phyloP scores from a whole-genome alignment of 2,888 invertebrate species.

The Pardosa pseudoannulata region DNA sequence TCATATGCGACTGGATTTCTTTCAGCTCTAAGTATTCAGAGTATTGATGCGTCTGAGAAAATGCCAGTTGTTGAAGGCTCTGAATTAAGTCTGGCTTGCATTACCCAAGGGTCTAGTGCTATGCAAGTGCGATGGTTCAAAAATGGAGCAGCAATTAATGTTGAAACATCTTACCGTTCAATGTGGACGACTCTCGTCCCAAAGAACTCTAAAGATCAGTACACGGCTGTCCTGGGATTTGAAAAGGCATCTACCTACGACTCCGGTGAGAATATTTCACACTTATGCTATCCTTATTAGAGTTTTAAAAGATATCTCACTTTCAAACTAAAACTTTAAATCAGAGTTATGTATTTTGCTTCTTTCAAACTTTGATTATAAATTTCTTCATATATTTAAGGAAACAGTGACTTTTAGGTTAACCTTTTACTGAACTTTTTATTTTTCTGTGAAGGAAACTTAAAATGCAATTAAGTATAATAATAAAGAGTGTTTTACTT shows the following conservation, averaged over 20 bases:
- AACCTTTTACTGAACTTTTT: too few species aligned
- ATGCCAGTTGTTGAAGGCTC: constrained; percentile 69
- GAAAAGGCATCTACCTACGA: constrained; percentile 84
- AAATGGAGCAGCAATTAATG: constrained; percentile 70
- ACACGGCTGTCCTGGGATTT: constrained; percentile 85
- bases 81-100: constrained; percentile 74
- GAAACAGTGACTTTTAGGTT: too few species aligned
- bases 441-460: too few species aligned
- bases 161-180: constrained; percentile 52
- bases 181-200: constrained; percentile 70
- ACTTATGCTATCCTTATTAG: too few species aligned
- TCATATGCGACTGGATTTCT: too few species aligned
- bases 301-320: too few species aligned
- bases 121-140: constrained; percentile 74
- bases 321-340: too few species aligned
- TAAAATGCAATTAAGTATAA: too few species aligned
- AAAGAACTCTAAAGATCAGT: constrained; percentile 76
- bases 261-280: constrained; percentile 83
- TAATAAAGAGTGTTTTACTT: too few species aligned
- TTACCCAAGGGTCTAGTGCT: constrained; percentile 73
- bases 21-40: constrained; percentile 66
- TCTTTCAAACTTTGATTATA: too few species aligned
- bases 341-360: too few species aligned
- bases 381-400: too few species aligned
- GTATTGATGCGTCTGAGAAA: constrained; percentile 66